Percentiles rank a stretch among this genome's conserved stretches.
These are phyloP conservation scores for Acrossocheilus wenchowensis DNA, from an alignment of 2,797 vertebrate genomes.

Conservation along the genomic window DNA sequence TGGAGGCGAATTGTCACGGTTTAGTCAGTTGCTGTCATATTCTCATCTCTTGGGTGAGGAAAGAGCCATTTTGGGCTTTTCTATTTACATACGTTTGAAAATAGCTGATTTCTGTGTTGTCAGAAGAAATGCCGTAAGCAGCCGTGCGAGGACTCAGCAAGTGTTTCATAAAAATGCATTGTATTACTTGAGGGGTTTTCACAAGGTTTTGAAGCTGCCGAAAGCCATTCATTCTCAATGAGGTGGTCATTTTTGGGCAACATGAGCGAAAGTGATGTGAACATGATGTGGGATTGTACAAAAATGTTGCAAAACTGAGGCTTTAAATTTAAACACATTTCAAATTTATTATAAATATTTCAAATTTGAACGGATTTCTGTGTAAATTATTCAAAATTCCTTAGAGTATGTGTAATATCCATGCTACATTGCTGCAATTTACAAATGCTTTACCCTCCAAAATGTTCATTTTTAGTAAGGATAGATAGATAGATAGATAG, in stretches of 20 bases:
- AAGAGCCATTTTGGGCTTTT: conserved; percentile 47
- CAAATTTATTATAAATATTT: no score
- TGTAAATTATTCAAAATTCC: neutral
- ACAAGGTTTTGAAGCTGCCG: neutral
- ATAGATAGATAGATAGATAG: neutral
- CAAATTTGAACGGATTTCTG: neutral
- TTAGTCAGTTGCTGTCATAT: conserved; percentile 42
- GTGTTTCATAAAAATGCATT: conserved; percentile 12
- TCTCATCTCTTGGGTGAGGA: conserved; percentile 32
- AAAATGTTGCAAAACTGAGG: neutral
- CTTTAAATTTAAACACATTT: neutral
- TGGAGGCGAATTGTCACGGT: conserved; percentile 24
- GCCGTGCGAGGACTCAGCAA: neutral
- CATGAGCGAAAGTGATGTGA: neutral
- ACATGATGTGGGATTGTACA: neutral
- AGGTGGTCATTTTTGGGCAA: neutral
- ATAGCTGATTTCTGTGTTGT: conserved; percentile 46
- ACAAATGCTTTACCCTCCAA: neutral
- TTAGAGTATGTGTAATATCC: neutral
- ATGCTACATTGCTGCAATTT: neutral
- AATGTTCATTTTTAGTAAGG: no score
- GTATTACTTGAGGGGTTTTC: neutral
- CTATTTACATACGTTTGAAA: conserved; percentile 43
- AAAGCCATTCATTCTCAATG: conserved; percentile 2
- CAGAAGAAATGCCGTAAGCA: conserved; percentile 40